Evolutionary conservation across 2,797 vertebrate genomes (phyloP).

Genomic region (Cetoscarus ocellatus): DNA sequence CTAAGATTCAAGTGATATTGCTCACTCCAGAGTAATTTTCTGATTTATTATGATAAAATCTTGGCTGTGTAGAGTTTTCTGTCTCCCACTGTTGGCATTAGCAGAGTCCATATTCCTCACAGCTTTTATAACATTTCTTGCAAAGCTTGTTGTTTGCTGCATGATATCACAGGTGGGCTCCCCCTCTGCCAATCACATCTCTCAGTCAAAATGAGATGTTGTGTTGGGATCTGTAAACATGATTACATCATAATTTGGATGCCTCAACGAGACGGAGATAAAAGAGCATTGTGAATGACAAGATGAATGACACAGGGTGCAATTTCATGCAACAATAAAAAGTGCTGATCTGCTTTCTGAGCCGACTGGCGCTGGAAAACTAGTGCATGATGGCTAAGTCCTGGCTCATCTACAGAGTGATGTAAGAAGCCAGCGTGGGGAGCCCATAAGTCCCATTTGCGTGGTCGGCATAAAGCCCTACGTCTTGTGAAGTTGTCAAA

Average conservation of each 20-base stretch:
- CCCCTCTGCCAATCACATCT: neutral
- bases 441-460: conserved; percentile 18
- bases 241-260: conserved; percentile 7
- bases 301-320: conserved; percentile 26
- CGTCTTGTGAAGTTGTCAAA: conserved; percentile 34
- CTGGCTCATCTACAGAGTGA: conserved; percentile 13
- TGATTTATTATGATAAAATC: neutral
- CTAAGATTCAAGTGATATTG: neutral
- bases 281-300: conserved; percentile 49
- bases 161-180: neutral
- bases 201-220: conserved; percentile 16
- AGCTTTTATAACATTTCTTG: neutral
- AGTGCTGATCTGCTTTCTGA: conserved; percentile 28
- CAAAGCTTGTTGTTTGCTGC: neutral
- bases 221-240: conserved; percentile 21
- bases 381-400: conserved; percentile 10
- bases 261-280: conserved; percentile 40
- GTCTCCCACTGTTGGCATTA: neutral
- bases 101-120: neutral
- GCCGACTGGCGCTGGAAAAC: conserved; percentile 1
- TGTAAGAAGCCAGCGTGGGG: conserved; percentile 26
- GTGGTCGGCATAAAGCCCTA: conserved; percentile 25
- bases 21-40: neutral
- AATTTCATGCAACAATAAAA: conserved; percentile 47
- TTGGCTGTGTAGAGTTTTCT: neutral